A percentile compares a stretch with the other conserved stretches of the same genome.
phyloP scores from a whole-genome alignment of 2,113 vertebrate genomes.

The Rhynchopsitta pachyrhyncha region DNA sequence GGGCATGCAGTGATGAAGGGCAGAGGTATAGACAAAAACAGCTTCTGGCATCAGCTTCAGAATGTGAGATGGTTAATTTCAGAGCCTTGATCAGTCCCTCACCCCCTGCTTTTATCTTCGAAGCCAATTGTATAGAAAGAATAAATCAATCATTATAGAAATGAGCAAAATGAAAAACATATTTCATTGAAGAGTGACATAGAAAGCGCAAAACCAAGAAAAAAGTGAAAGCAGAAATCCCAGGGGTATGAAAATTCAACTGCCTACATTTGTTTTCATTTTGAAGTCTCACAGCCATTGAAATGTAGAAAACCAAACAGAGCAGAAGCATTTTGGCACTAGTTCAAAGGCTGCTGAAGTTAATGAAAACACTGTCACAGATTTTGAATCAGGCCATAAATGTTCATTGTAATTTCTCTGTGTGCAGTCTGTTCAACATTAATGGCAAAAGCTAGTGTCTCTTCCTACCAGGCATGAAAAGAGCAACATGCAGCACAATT shows the following conservation, averaged over 20 bases:
- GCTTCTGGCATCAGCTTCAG: conserved; percentile 99
- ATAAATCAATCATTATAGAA: conserved; percentile 8
- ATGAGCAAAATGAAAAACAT: conserved; percentile 34
- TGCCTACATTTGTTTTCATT: conserved; percentile 35
- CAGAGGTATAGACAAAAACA: conserved; percentile 78
- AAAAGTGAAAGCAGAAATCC: conserved; percentile 50
- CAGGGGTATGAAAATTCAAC: conserved; percentile 76
- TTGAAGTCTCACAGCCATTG: conserved; percentile 20
- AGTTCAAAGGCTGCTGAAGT: conserved; percentile 40
- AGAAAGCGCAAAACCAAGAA: conserved; percentile 48
- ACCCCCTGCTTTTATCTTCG: conserved; percentile 25
- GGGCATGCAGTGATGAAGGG: conserved; percentile 68
- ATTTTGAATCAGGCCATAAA: conserved; percentile 45
- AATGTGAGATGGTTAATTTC: conserved; percentile 84
- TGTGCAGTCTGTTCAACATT: not conserved
- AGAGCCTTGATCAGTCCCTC: conserved; percentile 67
- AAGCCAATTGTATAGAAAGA: conserved; percentile 69
- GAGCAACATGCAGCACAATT: not conserved
- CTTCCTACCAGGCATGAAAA: not conserved
- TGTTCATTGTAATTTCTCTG: conserved; percentile 12
- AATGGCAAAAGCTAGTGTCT: not conserved
- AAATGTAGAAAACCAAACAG: conserved; percentile 38
- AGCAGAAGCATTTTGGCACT: conserved; percentile 41
- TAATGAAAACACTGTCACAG: conserved; percentile 48
- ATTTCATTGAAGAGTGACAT: conserved; percentile 43